Conservation (phyloP, 2,797 vertebrate genomes). For the Helostoma temminkii region DNA sequence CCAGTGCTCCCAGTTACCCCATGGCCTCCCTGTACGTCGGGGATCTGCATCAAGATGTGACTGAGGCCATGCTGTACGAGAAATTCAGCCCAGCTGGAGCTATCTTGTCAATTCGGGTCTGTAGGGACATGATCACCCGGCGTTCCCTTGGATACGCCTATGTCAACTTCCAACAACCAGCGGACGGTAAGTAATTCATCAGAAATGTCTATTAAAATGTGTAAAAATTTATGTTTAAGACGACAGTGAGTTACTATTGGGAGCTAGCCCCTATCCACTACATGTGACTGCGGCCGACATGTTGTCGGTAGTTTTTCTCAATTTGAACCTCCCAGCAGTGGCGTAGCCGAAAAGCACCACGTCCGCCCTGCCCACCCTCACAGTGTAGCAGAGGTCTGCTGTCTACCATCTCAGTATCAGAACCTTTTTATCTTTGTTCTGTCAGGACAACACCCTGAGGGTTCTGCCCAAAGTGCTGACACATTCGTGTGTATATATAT, state of each 20-base stretch:
- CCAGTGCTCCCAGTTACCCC: constrained; percentile 94
- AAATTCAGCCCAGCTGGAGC: constrained; percentile 93
- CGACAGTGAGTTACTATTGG: constrained; percentile 1
- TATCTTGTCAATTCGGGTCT: constrained; percentile 93
- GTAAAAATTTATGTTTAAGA: not conserved
- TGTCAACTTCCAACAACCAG: constrained; percentile 94
- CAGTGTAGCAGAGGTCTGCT: constrained; percentile 23
- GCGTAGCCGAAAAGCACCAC: constrained; percentile 53
- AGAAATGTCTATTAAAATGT: not conserved
- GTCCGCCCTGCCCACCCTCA: constrained; percentile 32
- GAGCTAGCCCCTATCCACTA: constrained; percentile 25
- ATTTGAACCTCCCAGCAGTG: constrained; percentile 67
- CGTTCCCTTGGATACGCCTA: constrained; percentile 93
- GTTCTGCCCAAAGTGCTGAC: constrained; percentile 9
- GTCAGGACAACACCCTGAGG: constrained; percentile 52
- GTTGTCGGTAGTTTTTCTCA: constrained; percentile 65
- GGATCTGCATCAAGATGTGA: constrained; percentile 91
- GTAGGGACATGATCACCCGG: constrained; percentile 93
- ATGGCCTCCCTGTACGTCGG: constrained; percentile 94
- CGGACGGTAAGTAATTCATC: constrained; percentile 85
- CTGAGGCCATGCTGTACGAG: constrained; percentile 94
- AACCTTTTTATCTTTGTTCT: constrained; percentile 22
- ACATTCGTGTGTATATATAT: not conserved
- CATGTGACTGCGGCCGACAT: constrained; percentile 81
- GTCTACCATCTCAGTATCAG: not conserved